Evolutionary conservation across 2,888 invertebrate genomes (phyloP), one percentile per base, ranked within the genome.

Genomic region (Spicauda simplicius): DNA sequence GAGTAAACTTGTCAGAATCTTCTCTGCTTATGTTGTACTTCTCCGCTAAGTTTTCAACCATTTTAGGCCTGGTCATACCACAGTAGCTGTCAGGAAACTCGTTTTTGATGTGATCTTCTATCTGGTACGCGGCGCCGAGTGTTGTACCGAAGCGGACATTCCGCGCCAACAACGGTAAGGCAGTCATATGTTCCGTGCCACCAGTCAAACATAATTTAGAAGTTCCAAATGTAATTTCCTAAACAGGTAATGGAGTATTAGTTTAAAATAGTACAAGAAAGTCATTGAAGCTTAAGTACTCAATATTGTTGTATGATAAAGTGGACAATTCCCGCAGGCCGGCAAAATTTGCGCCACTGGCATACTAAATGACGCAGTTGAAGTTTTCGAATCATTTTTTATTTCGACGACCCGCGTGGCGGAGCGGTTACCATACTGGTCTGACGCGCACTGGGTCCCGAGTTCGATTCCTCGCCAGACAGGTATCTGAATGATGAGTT

Each of bases 121-220:
- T 86, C 77, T 94, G 89, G 67, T 96, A 95, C 60, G 96, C 95
- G 18, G 91, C 87, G 0, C 99, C 99, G 1, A 99, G 91, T 0
- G 95, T 93, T 8, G 97, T 96, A 5, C 99, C 99, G 85, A 98
- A 99, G 48, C 99, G 95, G n/a, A 97, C 92, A 78, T 97, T 96
- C 67, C 99, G 94, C 0, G 97, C 96, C 20, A 96, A 93, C 82
- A 96, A 97, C 0, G 99, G 99, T 8, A 96, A 87, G 77, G 97
- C 96, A 4, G 98, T 98, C 99, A 99, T 99, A 80, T 96, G 97
- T 78, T 99, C 99, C 41, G 96, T 95, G 0, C 99, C 99, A 50
- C 99, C 99, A 18, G 98, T 96, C 52, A 99, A 88, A 5, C 97
- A 96, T 61, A 99, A 94, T 73, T 96, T 95, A 7, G 98, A 96